Base-by-base conservation (phyloP, 2,797 vertebrate species). In the Ptychadena robeensis region DNA sequence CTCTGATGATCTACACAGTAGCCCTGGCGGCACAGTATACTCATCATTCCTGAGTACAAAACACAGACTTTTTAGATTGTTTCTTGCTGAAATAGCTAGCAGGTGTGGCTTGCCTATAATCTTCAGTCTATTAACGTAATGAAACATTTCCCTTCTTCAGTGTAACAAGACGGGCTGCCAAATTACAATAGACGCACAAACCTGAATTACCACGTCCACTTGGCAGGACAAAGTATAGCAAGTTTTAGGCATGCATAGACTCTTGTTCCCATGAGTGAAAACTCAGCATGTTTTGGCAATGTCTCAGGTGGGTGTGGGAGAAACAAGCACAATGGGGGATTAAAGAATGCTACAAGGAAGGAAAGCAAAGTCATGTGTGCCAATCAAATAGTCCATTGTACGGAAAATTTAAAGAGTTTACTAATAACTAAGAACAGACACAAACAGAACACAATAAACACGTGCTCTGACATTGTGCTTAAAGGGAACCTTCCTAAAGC, bases 281-380 rank as follows among this genome's bases (percentile, higher is more conserved):
- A 37, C 65, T 68, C 32, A 73, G 82, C 35, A 30, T 69, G 76
- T 74, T 84, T 84, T 84, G 82, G 70, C 76, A 84, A 40, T 22
- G 69, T 22, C 59, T 69, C 73, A 27, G 59, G 69, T 74, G 82
- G 75, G 82, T 67, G 69, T 79, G 76, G 70, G 48, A 38, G 31
- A 35, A 67, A 80, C 65, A 80, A 73, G 31, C 64, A 77, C 34
- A 70, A 59, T 81, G 31, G 63, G 44, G 70, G 59, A 73, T 66
- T 68, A 31, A 68, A 72, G 68, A 72, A 71, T 80, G 53, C 69
- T 72, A 64, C 57, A 71, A 63, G 79, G 79, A 80, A 73, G 68
- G 68, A 72, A 72, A 15, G 35, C 74, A 48, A 65, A 66, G n/a
- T 57, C 30, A 68, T 78, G 64, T 32, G 53, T 68, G 25, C n/a